Base-by-base conservation (phyloP, 2,797 vertebrate species). In the Erpetoichthys calabaricus region DNA sequence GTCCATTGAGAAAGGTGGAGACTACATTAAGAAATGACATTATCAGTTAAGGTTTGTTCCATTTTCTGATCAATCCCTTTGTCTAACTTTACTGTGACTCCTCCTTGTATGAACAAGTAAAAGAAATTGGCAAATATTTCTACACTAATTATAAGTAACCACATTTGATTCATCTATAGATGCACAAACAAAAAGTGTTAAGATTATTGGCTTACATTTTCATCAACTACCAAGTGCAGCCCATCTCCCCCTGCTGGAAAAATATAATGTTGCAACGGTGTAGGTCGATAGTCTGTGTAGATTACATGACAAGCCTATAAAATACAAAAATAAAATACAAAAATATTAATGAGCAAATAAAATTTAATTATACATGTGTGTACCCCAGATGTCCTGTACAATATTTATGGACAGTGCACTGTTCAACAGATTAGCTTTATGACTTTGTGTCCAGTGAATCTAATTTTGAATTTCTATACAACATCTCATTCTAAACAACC, bases 221-320 rank as follows among this genome's bases (percentile, higher is more conserved):
- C 96, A 77, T 99, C 96, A 59, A 99, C 94, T 7, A 99, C 96
- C 8, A 99, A 80, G 66, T 98, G 94, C 61, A 99, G 89, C 70
- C 96, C 96, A 62, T 99, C 96, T 56, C 96, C 96, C 53, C 96
- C 96, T 80, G 96, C 90, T 82, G 96, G 96, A 67, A 99, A 99
- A 65, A 99, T 81, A 71, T 99, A 99, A 75, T 99, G 96, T 41
- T 99, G 96, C 79, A 99, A 79, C 0, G 96, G 96, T 70, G 95
- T 99, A 5, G 96, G 96, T 3, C 96, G 84, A 68, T 94, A 99
- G 60, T 99, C 96, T 3, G 96, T 99, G 70, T 99, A 99, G 65
- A 99, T 88, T 10, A 99, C 96, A 54, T 99, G 95, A 68, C 96
- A 98, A 1, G 96, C 89, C 95, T 99, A 60, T 10, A 53, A 64